These are phyloP conservation scores for Spermophilus dauricus DNA, from an alignment of 2,113 vertebrate genomes.

Conservation along the genomic window DNA sequence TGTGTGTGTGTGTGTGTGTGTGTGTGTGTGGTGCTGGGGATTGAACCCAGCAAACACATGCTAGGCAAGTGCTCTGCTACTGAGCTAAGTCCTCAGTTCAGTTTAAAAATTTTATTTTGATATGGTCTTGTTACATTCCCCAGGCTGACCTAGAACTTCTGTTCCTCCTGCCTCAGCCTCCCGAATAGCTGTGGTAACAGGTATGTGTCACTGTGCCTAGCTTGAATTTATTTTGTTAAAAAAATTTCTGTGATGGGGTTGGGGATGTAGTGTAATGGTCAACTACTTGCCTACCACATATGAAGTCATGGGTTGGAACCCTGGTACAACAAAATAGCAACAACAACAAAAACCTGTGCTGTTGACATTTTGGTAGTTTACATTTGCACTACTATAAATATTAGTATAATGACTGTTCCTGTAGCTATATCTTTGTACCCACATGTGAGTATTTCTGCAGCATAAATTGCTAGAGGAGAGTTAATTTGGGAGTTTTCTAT, in stretches of 20 bases:
- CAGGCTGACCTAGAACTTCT: too few species aligned
- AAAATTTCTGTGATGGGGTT: too few species aligned
- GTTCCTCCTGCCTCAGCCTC: not conserved
- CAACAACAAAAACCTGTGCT: too few species aligned
- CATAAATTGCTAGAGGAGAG: not conserved
- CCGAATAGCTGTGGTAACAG: too few species aligned
- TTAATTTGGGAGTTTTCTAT: not conserved
- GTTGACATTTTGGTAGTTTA: conserved; percentile 2
- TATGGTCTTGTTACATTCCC: too few species aligned
- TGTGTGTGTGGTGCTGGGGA: not conserved
- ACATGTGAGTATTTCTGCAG: not conserved
- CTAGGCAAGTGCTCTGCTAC: not conserved
- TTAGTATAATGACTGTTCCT: conserved; percentile 22
- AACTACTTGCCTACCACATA: too few species aligned
- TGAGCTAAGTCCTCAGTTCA: not conserved
- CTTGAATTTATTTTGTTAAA: too few species aligned
- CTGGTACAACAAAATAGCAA: too few species aligned
- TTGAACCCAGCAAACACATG: not conserved
- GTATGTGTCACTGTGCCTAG: too few species aligned
- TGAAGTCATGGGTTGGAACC: too few species aligned
- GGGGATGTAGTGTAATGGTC: too few species aligned
- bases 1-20: not conserved
- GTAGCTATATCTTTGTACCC: not conserved
- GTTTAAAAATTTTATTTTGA: not conserved
- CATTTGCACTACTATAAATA: not conserved